Percentiles rank a stretch among this genome's conserved stretches.
Evolutionary conservation across 2,797 vertebrate genomes (phyloP).

Genomic region (Antrozous pallidus): DNA sequence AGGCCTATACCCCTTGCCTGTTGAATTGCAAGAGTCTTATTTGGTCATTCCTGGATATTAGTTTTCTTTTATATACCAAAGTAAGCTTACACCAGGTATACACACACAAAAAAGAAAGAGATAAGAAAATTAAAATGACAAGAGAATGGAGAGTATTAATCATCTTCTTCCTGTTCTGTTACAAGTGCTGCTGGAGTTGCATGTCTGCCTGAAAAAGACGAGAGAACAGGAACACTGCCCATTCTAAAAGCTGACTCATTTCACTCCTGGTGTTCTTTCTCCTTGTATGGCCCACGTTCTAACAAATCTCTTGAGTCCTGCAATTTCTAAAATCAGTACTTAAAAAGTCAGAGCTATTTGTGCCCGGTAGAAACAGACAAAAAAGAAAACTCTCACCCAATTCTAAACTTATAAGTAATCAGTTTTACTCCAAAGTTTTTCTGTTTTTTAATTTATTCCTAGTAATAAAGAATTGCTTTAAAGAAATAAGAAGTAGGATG

Average conservation of each 20-base stretch:
- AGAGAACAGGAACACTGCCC: background rate
- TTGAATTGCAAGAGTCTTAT: background rate
- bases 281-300: background rate
- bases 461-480: background rate
- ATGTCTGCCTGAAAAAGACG: background rate
- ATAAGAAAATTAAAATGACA: background rate
- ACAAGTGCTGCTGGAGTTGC: background rate
- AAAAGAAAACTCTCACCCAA: background rate
- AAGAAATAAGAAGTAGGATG: background rate
- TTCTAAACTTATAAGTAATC: background rate
- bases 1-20: background rate
- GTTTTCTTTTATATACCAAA: background rate
- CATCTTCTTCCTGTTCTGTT: background rate
- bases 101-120: background rate
- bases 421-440: background rate
- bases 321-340: background rate
- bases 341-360: background rate
- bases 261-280: constrained; percentile 10
- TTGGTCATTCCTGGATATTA: background rate
- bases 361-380: background rate
- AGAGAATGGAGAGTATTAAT: background rate
- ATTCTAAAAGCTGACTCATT: background rate
- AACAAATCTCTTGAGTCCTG: background rate
- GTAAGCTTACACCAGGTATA: background rate
- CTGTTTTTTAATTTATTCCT: background rate